A percentile compares a stretch with the other conserved stretches of the same genome.
Conservation (phyloP, 2,797 vertebrate species). For the Atherinosoma microstoma region DNA sequence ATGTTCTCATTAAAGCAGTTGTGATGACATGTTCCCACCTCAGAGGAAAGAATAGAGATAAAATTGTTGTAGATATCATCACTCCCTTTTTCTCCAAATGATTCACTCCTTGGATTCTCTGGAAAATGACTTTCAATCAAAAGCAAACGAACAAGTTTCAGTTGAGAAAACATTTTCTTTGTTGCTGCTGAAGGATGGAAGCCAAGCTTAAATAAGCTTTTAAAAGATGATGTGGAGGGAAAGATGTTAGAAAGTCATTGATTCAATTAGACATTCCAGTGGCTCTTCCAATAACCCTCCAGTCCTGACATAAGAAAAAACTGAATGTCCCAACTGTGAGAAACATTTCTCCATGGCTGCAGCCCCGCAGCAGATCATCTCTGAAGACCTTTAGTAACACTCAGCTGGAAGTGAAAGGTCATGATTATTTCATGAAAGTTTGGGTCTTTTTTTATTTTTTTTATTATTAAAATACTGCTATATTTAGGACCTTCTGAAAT, state of each 20-base stretch:
- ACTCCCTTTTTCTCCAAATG: constrained; percentile 2
- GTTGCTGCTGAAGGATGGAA: constrained; percentile 26
- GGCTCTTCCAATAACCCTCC: constrained; percentile 42
- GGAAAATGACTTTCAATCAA: background rate
- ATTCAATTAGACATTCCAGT: constrained; percentile 50
- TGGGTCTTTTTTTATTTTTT: background rate
- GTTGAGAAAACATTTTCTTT: constrained; percentile 7
- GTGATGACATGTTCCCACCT: constrained; percentile 15
- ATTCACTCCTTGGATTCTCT: background rate
- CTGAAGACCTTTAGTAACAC: constrained; percentile 18
- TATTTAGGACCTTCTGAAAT: constrained; percentile 4
- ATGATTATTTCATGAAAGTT: constrained; percentile 18
- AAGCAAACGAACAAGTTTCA: constrained; percentile 23
- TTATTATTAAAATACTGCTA: constrained; percentile 9
- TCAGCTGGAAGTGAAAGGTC: constrained; percentile 16
- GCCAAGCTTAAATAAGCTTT: constrained; percentile 42
- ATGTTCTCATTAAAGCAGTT: constrained; percentile 9
- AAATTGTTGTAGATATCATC: constrained; percentile 1
- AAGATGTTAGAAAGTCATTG: constrained; percentile 51
- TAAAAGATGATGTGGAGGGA: constrained; percentile 29
- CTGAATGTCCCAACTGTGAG: constrained; percentile 15
- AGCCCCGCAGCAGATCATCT: constrained; percentile 3
- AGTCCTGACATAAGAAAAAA: constrained; percentile 19
- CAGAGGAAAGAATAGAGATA: constrained; percentile 23
- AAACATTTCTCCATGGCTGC: constrained; percentile 13